Evolutionary conservation across 1,140 invertebrate species (phyloP).

Genomic region (Cydia splendana): DNA sequence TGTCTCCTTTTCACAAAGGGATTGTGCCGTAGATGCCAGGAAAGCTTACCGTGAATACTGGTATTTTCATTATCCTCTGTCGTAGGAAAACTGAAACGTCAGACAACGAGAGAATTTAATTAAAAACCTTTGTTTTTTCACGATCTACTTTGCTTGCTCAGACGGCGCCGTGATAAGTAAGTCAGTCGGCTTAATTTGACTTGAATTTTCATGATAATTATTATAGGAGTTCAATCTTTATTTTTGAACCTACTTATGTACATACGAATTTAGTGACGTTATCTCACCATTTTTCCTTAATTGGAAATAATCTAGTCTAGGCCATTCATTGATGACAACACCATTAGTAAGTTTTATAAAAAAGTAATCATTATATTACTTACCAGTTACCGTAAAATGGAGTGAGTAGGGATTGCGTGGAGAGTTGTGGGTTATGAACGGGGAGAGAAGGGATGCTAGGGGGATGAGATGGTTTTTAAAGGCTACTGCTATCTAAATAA

Average conservation of each 20-base stretch:
- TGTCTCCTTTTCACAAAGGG: constrained; percentile 52
- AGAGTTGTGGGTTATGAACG: too few species aligned
- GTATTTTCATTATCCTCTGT: constrained; percentile 68
- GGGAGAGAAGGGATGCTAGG: too few species aligned
- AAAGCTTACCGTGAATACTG: constrained; percentile 50
- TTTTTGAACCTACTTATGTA: not conserved
- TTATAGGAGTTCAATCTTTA: not conserved
- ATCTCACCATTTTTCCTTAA: too few species aligned
- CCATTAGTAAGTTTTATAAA: too few species aligned
- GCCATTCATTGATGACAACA: too few species aligned
- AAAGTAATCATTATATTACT: too few species aligned
- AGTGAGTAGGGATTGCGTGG: too few species aligned
- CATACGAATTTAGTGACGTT: too few species aligned
- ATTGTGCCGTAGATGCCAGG: constrained; percentile 49
- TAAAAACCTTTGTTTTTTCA: constrained; percentile 44
- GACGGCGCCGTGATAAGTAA: constrained; percentile 20
- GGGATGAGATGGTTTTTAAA: too few species aligned
- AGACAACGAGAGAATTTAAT: constrained; percentile 63
- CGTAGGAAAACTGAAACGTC: constrained; percentile 60
- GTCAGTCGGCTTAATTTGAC: constrained; percentile 3
- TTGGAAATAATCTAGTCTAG: too few species aligned
- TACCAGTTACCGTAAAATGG: too few species aligned
- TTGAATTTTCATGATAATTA: not conserved
- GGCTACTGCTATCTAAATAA: too few species aligned
- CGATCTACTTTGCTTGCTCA: constrained; percentile 1